Conservation (phyloP, 2,797 vertebrate species). For the Garrulus glandarius region DNA sequence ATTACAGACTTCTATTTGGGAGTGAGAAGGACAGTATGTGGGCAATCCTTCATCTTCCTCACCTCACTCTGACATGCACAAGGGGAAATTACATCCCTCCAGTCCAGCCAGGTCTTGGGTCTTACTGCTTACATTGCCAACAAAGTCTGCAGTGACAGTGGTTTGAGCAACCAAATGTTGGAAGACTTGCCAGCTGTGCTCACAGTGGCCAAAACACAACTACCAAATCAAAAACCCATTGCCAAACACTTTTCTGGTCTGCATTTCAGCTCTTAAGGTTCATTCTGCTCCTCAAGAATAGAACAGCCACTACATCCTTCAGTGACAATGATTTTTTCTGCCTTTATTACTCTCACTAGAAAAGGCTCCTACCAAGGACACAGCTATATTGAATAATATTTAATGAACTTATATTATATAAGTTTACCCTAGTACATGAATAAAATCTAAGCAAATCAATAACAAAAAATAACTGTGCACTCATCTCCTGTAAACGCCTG, state of each 20-base stretch:
- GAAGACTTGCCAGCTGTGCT: not conserved
- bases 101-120: not conserved
- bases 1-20: not conserved
- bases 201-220: not conserved
- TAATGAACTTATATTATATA: slow-evolving; percentile 3
- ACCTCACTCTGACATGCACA: not conserved
- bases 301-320: not conserved
- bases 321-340: slow-evolving; percentile 41
- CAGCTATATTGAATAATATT: not conserved
- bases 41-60: not conserved
- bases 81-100: not conserved
- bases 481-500: not conserved
- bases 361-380: slow-evolving; percentile 24
- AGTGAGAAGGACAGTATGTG: not conserved
- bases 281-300: not conserved
- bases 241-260: not conserved
- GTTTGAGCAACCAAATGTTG: not conserved
- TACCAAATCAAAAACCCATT: not conserved
- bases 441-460: slow-evolving; percentile 36
- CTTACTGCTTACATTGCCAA: not conserved
- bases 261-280: not conserved
- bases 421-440: not conserved
- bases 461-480: not conserved
- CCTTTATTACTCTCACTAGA: slow-evolving; percentile 23
- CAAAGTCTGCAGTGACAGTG: not conserved